Evolutionary conservation across 1,140 invertebrate species (phyloP).

Genomic region (Dufourea novaeangliae): DNA sequence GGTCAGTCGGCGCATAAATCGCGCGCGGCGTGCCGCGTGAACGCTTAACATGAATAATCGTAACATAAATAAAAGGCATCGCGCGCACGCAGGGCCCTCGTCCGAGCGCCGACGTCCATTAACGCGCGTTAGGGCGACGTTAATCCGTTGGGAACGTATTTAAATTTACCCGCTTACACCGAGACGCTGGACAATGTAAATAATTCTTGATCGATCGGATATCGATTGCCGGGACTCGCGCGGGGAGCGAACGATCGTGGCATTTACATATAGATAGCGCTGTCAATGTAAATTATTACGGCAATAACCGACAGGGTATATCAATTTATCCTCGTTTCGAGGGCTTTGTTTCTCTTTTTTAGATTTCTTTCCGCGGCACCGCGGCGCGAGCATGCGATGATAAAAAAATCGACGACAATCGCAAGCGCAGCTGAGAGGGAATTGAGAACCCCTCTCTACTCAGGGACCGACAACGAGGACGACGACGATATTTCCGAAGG

Average conservation of each 20-base stretch:
- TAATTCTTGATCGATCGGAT: constrained; percentile 57
- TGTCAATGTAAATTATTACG: constrained; percentile 62
- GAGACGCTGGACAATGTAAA: constrained; percentile 26
- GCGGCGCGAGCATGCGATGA: background rate
- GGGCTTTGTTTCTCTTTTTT: background rate
- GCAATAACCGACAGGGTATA: constrained; percentile 50
- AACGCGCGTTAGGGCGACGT: constrained; percentile 25
- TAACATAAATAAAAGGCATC: constrained; percentile 42
- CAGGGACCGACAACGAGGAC: background rate
- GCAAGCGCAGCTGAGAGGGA: background rate
- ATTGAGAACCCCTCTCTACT: constrained; percentile 68
- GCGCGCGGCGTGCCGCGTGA: background rate
- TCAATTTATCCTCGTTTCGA: constrained; percentile 35
- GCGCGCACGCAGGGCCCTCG: background rate
- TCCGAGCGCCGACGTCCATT: constrained; percentile 10
- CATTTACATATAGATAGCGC: constrained; percentile 61
- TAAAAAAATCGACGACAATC: background rate
- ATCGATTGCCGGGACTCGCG: constrained; percentile 54
- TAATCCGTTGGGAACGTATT: constrained; percentile 30
- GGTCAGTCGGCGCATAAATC: constrained; percentile 29
- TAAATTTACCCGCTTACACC: constrained; percentile 25
- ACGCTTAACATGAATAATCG: constrained; percentile 22
- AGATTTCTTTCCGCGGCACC: background rate
- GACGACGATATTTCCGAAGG: constrained; percentile 68
- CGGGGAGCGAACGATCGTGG: constrained; percentile 35